These are phyloP conservation scores for Meloidogyne exigua DNA, from an alignment of 1,140 invertebrate genomes.

Conservation along the genomic window DNA sequence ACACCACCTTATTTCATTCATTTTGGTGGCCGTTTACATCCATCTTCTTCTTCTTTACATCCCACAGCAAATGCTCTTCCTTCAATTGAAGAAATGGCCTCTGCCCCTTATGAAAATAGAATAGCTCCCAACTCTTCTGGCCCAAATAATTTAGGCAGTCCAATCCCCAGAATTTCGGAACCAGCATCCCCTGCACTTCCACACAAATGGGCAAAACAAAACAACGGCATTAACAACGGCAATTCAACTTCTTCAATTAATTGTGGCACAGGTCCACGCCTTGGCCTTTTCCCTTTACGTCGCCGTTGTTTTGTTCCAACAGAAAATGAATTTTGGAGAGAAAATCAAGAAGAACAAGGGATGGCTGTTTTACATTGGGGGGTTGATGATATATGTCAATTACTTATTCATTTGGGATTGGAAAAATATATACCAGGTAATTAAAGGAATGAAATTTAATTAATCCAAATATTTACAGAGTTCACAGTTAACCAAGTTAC, in stretches of 20 bases:
- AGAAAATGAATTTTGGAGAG: slow-evolving; percentile 62
- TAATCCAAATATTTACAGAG: slow-evolving; percentile 24
- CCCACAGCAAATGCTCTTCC: neutral
- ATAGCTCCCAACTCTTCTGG: neutral
- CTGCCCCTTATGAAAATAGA: slow-evolving; percentile 13
- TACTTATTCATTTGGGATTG: slow-evolving; percentile 60
- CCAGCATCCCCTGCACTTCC: slow-evolving; percentile 57
- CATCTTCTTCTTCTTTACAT: neutral
- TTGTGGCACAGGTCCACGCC: slow-evolving; percentile 35
- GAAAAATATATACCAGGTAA: slow-evolving; percentile 60
- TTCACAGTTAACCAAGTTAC: slow-evolving; percentile 62
- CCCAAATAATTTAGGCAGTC: slow-evolving; percentile 41
- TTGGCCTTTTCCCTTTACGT: slow-evolving; percentile 57
- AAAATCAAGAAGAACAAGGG: slow-evolving; percentile 55
- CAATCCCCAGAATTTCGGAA: slow-evolving; percentile 53
- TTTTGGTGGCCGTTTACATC: neutral
- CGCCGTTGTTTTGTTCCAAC: slow-evolving; percentile 43
- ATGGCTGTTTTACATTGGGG: slow-evolving; percentile 58
- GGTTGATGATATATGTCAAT: slow-evolving; percentile 60
- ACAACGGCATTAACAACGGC: neutral
- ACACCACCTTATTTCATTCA: neutral
- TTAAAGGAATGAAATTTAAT: neutral
- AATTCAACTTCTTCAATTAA: neutral
- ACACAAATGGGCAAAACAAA: slow-evolving; percentile 49
- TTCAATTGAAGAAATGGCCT: slow-evolving; percentile 5